These are phyloP conservation scores for Leptodirus hochenwartii DNA, from an alignment of 2,888 invertebrate species.

Conservation along the genomic window DNA sequence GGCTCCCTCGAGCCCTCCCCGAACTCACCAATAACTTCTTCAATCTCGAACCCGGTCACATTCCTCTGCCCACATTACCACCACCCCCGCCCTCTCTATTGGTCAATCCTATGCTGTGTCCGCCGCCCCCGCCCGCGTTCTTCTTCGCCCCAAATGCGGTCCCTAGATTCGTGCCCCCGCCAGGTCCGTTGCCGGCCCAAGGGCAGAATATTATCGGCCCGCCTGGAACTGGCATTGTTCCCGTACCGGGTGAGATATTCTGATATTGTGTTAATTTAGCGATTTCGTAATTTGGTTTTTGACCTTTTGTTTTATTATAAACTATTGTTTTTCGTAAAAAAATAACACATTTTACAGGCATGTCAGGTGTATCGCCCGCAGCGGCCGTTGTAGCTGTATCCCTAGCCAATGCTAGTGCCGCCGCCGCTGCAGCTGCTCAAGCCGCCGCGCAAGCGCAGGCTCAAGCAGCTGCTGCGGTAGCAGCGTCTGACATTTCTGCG, in stretches of 20 bases:
- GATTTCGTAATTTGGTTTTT: no score
- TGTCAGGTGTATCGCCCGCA: constrained; percentile 25
- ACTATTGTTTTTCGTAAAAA: no score
- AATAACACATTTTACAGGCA: constrained; percentile 25
- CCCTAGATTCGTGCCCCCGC: constrained; percentile 28
- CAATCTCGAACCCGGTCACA: constrained; percentile 36
- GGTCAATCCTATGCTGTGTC: constrained; percentile 32
- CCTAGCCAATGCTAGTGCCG: constrained; percentile 7
- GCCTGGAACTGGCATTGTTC: no score
- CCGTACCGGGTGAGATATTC: no score
- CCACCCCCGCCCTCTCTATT: constrained; percentile 29
- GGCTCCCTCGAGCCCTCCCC: constrained; percentile 52
- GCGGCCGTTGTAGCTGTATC: constrained; percentile 28
- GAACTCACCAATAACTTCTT: constrained; percentile 50
- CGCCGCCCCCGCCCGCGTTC: constrained; percentile 29
- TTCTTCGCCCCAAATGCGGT: constrained; percentile 36
- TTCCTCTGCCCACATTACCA: constrained; percentile 27
- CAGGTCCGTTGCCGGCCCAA: no score
- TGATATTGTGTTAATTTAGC: no score
- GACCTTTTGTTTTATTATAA: no score
- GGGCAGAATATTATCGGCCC: no score
- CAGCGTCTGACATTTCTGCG: no score
- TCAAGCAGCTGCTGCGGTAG: constrained; percentile 19
- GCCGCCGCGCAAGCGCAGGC: constrained; percentile 18
- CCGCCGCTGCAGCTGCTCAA: constrained; percentile 13